A percentile compares a stretch with the other conserved stretches of the same genome.
phyloP scores from a whole-genome alignment of 2,888 invertebrate genomes.

The Orthosia cruda region DNA sequence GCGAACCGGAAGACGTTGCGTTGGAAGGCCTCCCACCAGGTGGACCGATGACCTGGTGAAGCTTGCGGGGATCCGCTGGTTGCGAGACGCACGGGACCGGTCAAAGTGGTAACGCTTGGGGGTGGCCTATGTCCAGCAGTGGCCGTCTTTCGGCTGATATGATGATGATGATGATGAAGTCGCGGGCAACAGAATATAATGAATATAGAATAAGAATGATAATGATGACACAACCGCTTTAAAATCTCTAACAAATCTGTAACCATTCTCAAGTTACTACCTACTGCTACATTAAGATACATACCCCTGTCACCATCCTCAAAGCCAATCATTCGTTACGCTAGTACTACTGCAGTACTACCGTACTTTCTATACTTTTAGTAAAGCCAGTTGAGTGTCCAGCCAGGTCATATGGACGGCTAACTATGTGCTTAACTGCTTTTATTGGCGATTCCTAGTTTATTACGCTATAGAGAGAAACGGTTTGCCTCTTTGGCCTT shows the following conservation, averaged over 20 bases:
- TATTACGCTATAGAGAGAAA: slow-evolving; percentile 52
- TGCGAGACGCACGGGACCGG: too few species aligned
- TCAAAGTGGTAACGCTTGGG: too few species aligned
- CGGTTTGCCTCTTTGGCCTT: slow-evolving; percentile 54
- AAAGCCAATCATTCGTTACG: slow-evolving; percentile 41
- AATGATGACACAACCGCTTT: neutral
- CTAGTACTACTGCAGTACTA: neutral
- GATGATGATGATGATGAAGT: too few species aligned
- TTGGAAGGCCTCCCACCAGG: too few species aligned
- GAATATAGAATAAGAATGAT: too few species aligned
- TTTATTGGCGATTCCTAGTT: slow-evolving; percentile 59
- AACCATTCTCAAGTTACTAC: neutral
- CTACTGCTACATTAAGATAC: neutral
- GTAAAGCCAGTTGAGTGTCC: slow-evolving; percentile 46
- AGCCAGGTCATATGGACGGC: slow-evolving; percentile 24
- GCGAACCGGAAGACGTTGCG: too few species aligned
- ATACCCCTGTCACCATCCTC: slow-evolving; percentile 1
- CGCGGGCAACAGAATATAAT: too few species aligned
- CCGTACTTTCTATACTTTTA: slow-evolving; percentile 30
- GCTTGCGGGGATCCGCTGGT: too few species aligned
- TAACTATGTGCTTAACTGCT: slow-evolving; percentile 58
- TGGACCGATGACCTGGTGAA: too few species aligned
- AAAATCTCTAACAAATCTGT: slow-evolving; percentile 1
- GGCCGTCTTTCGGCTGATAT: too few species aligned
- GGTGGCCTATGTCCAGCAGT: too few species aligned